Evolutionary conservation across 1,140 invertebrate species (phyloP).

Genomic region (Pseudomyrmex concolor): DNA sequence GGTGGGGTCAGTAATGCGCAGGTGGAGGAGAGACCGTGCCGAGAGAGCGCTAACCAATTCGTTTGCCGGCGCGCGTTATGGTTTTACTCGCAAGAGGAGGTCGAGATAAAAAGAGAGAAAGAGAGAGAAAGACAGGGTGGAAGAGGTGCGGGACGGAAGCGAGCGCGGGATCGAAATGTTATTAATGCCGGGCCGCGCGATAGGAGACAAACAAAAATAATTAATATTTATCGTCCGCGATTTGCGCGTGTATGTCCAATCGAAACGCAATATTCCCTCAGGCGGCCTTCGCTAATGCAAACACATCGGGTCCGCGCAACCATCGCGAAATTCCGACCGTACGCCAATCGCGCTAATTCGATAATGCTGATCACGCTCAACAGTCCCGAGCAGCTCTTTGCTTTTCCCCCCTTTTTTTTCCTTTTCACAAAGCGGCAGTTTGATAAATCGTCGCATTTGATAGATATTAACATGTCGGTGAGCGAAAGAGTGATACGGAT

Average conservation of each 20-base stretch:
- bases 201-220: slow-evolving; percentile 85
- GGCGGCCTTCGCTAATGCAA: slow-evolving; percentile 66
- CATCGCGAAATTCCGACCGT: slow-evolving; percentile 80
- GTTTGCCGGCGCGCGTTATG: slow-evolving; percentile 76
- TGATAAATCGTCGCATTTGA: slow-evolving; percentile 38
- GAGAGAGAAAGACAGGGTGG: not conserved
- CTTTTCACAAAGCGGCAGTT: slow-evolving; percentile 23
- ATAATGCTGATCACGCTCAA: slow-evolving; percentile 82
- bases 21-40: slow-evolving; percentile 66
- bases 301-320: slow-evolving; percentile 65
- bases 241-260: slow-evolving; percentile 81
- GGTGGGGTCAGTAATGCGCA: slow-evolving; percentile 52
- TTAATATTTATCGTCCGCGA: slow-evolving; percentile 85
- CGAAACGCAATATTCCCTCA: slow-evolving; percentile 80
- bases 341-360: slow-evolving; percentile 80
- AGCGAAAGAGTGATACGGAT: not conserved
- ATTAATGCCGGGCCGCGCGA: slow-evolving; percentile 83
- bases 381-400: slow-evolving; percentile 64
- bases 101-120: slow-evolving; percentile 17
- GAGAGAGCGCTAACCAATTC: slow-evolving; percentile 71
- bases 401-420: slow-evolving; percentile 37
- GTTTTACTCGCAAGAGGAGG: slow-evolving; percentile 64
- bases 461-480: not conserved
- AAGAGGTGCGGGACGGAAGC: not conserved
- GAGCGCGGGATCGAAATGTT: slow-evolving; percentile 80